Evolutionary conservation across 1,140 invertebrate species (phyloP), one percentile per base, ranked within the genome.

Genomic region (Nasonia longicornis): DNA sequence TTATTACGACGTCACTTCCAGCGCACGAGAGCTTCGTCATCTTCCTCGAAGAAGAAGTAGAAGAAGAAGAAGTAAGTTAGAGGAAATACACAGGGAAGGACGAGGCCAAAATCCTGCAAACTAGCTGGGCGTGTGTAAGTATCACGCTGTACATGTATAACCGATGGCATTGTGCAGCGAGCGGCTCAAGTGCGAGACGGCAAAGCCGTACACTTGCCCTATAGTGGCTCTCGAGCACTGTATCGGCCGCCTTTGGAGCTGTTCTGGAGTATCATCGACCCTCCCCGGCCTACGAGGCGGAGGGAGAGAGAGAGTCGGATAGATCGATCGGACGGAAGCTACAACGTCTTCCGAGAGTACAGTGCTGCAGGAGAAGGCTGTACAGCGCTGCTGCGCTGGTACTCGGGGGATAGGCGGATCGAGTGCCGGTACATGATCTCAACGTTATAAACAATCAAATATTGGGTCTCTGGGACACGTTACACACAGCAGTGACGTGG

Each of bases 231-330:
- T 71, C 58, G 58, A 76, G 31, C 58, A 22, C n/a, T 76, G 16
- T 63, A 42, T 58, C 58, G 45, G 22, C 22, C n/a, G 72, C 48
- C n/a, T 58, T 35, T 20, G 48, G n/a, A 84, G 77, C 77, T 70
- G 82, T 78, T 81, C 82, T 82, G 84, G 83, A 85, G 84, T 83
- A 78, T 52, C 84, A 84, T 85, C 84, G 82, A 73, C 83, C 70
- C 80, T 72, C 80, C 83, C 81, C 82, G 52, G 73, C 26, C 77
- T 83, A 82, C 82, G 12, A 48, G 45, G 14, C 10, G 10, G 42
- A 45, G 42, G 12, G 11, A 45, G 52, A 58, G 52, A 58, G 52
- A 26, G 26, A 58, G 52, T 58, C 6, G 6, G 20, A 58, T 58
- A n/a, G 58, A 76, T 76, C 73, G 73, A 76, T 76, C 52, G 73